Evolutionary conservation across 2,888 invertebrate species (phyloP), one percentile per base, ranked within the genome.

Genomic region (Stictocephala bisonia): DNA sequence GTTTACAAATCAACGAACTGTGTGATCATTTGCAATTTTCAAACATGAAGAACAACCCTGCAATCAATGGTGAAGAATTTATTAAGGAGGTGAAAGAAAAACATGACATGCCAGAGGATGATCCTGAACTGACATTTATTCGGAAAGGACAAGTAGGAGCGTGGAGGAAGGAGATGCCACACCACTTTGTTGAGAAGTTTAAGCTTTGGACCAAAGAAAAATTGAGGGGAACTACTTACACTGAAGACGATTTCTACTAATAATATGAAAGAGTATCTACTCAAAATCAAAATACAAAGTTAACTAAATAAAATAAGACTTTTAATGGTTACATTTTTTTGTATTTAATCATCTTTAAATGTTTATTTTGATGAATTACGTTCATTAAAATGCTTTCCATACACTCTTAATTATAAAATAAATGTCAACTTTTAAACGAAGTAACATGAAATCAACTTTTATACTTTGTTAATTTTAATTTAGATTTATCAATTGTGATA

Each of bases 31-130:
- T 87, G 76, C 84, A 84, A 72, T 88, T 88, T 81, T 80, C 83
- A 15, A 83, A 81, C 60, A 88, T 88, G 88, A 86, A 85, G 77
- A 79, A 82, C 4, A 88, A 88, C 80, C 83, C 85, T 11, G 83
- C 83, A 40, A 84, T 86, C n/a, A 88, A 88, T 73, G 80, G 81
- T 56, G 82, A 82, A 53, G 77, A 77, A 22, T 76, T 79, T 51
- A 78, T 78, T 20, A 76, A 75, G 41, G 79, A 78, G 35, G 80
- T 80, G 51, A 77, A 78, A 29, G 74, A 79, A 40, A 76, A 79
- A 18, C 74, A 78, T 53, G 74, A 77, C 6, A 69, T 79, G 53
- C 76, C 78, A 9, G 66, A 76, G 2, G 75, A 78, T 4, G 79
- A 79, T 41, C 77, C 79, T 7, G 76, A 79, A 26, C 73, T 80